Evolutionary conservation across 2,888 invertebrate species (phyloP), one percentile per base, ranked within the genome.

Genomic region (Acrocera orbiculus): DNA sequence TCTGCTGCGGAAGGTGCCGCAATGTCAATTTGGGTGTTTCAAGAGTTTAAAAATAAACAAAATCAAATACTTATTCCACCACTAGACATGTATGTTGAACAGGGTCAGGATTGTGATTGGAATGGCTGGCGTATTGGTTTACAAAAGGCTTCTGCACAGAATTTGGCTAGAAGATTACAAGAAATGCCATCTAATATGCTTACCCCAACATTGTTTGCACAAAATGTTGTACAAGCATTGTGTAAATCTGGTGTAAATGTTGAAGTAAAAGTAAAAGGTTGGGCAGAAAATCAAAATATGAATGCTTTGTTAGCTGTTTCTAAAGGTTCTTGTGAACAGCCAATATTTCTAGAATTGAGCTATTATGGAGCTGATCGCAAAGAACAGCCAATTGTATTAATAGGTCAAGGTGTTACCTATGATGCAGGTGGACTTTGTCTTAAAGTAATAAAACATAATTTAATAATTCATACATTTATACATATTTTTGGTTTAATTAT

Each of bases 241-340:
- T 53, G 53, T 26, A 53, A 49, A n/a, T 51, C 56, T 0, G 54
- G 53, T 1, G 54, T 54, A 1, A 53, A 49, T 40, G 54, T 48
- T 4, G 52, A 53, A 6, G 54, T 54, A 1, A 55, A 53, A 25
- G 56, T 54, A 2, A 50, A 52, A 20, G 72, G 72, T 9, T 86
- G 85, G 85, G 78, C 78, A 1, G 73, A 77, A 47, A 67, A 68
- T 16, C 74, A 75, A 53, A 74, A 76, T 40, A 85, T 86, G 85
- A 71, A 76, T 40, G 73, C 80, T 0, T 82, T 82, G 51, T 63
- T 83, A 13, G 71, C 80, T 1, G 74, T 82, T 1, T 68, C 79
- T 2, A 69, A 71, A 49, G 85, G 85, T 1, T 82, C 83, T 1
- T 69, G 70, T 39, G 77, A 82, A 48, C 77, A 79, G 0, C 82